Conservation (phyloP, 2,797 vertebrate species). For the Sebastes miniatus region DNA sequence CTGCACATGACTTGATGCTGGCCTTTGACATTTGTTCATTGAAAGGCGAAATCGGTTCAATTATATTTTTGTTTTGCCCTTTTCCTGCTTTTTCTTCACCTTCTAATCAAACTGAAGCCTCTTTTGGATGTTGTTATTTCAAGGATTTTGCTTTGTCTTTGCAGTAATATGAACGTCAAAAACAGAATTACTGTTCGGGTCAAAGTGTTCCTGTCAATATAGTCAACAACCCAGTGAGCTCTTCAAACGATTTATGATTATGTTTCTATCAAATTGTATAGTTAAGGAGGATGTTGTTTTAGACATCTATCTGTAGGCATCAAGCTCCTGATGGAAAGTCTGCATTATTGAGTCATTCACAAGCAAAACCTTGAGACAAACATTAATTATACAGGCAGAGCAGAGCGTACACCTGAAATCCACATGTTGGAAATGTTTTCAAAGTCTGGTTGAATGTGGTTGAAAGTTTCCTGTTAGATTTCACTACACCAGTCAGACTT, state of each 20-base stretch:
- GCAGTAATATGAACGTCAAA: neutral
- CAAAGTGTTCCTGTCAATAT: neutral
- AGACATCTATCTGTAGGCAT: neutral
- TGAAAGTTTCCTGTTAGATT: neutral
- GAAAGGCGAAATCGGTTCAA: slow-evolving; percentile 51
- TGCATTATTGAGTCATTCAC: neutral
- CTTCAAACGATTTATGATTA: slow-evolving; percentile 1
- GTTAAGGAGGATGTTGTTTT: neutral
- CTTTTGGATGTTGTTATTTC: neutral
- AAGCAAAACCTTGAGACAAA: slow-evolving; percentile 1
- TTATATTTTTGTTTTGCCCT: slow-evolving; percentile 39
- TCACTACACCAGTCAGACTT: neutral
- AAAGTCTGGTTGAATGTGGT: neutral
- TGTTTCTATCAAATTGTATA: neutral
- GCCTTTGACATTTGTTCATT: slow-evolving; percentile 72
- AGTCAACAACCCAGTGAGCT: neutral
- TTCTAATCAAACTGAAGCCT: slow-evolving; percentile 11
- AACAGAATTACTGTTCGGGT: neutral
- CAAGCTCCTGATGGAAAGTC: neutral
- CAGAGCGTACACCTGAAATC: neutral
- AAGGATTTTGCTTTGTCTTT: slow-evolving; percentile 17
- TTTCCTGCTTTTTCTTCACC: slow-evolving; percentile 25
- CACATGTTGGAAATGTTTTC: neutral
- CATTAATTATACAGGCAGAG: slow-evolving; percentile 1
- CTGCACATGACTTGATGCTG: slow-evolving; percentile 49